Base-by-base conservation (phyloP, 1,140 invertebrate genomes). In the Chrysopa pallens region DNA sequence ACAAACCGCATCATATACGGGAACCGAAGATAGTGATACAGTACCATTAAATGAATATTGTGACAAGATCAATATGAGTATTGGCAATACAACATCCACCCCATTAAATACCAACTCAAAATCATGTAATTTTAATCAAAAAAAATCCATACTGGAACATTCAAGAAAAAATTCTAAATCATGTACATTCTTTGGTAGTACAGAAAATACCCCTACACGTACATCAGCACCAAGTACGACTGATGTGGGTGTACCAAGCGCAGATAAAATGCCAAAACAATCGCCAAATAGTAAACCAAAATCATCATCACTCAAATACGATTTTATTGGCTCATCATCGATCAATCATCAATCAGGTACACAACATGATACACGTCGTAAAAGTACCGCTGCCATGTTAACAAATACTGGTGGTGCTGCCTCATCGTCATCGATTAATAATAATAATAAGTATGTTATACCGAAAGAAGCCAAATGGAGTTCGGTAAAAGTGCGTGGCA, bases 401-500 rank as follows among this genome's bases (percentile, higher is more conserved):
- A 2, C 31, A 11, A 9, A 33, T 5, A 23, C 2, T 5, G 17
- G 17, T 5, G 17, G 17, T 23, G 17, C 17, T 23, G 17, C 17
- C 5, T 23, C 17, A 23, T 23, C 17, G 2, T 23, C 17, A 23
- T 23, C 17, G 5, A 23, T 23, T 23, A 23, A 5, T 23, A 23
- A 23, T 23, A 23, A 23, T 33, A 33, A 33, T 11, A 33, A 12
- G 8, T 33, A 33, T 12, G 8, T 12, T 2, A 33, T 11, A 2
- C 58, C 58, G 43, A 60, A 52, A 36, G 59, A 60, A 47, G 60
- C 68, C 7, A 69, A 69, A 58, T 70, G 70, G 60, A 70, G 67
- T 47, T 70, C 68, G 44, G 70, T 73, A 43, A 56, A 69, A 44
- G 69, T 73, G 36, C 64, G 66, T 51, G 70, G 70, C 52, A 69